These are phyloP conservation scores for Ylistrum balloti DNA, from an alignment of 1,140 invertebrate species.

Conservation along the genomic window DNA sequence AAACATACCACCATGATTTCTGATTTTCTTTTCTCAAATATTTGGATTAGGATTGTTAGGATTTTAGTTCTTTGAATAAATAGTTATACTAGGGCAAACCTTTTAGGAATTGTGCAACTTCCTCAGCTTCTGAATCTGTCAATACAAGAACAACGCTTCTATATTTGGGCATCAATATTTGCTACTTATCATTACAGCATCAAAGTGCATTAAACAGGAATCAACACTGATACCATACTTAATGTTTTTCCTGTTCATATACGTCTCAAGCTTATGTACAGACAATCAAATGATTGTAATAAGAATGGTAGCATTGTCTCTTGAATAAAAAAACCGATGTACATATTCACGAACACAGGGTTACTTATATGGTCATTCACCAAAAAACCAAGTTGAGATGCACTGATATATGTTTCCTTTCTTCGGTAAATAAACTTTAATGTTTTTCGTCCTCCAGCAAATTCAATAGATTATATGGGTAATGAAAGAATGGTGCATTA, in stretches of 20 bases:
- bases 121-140: neutral
- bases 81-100: neutral
- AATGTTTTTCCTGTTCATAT: neutral
- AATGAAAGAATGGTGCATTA: neutral
- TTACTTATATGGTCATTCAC: neutral
- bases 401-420: neutral
- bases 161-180: neutral
- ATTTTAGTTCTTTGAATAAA: neutral
- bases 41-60: neutral
- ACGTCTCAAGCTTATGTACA: neutral
- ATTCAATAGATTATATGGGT: no score
- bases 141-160: neutral
- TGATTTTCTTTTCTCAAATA: neutral
- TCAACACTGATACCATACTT: neutral
- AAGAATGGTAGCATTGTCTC: neutral
- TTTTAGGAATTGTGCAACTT: neutral
- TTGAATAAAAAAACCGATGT: neutral
- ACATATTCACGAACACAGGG: neutral
- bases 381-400: neutral
- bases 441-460: neutral
- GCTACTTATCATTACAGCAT: slow-evolving; percentile 24
- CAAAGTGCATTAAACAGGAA: neutral
- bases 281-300: neutral
- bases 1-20: neutral
- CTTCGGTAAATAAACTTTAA: neutral